Evolutionary conservation across 2,113 vertebrate species (phyloP), one percentile per base, ranked within the genome.

Genomic region (Sinocyclocheilus maitianheensis): DNA sequence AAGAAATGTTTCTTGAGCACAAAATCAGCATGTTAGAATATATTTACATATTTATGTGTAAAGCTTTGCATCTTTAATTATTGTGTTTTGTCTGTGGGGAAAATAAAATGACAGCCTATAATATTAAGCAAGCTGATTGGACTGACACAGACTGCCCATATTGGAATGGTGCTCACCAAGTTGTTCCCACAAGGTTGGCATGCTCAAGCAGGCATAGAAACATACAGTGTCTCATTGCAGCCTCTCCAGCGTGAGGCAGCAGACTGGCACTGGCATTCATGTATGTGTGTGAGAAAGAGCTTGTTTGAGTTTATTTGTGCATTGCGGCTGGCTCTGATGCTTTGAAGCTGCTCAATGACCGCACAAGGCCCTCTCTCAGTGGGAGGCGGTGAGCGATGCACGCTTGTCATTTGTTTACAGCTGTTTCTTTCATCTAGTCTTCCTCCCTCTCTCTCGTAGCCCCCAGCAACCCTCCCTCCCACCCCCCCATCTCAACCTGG

Each of bases 321-420:
- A 93, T 93, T 92, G 87, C 46, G 60, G 91, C 88, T 89, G 91
- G 90, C 91, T 90, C 74, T 90, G 90, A 88, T 86, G 63, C 92
- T 98, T 97, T 97, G 96, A 97, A 97, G 97, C 96, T 92, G 95
- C 92, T 96, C 96, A 93, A 93, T 97, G 97, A 97, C 97, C 96
- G 96, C 94, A 94, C 91, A 92, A 90, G 91, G 91, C 93, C 92
- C 90, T 89, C 89, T 89, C 90, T 69, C 79, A 53, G 87, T 60
- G 53, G 89, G 83, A 46, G 82, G 90, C 82, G 82, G 90, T 86
- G 85, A 74, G 84, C 65, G 87, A 84, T 78, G 87, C 90, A 90
- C 89, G 90, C 87, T 91, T 92, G 93, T 94, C 93, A 94, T 95
- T 95, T 94, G 94, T 94, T 92, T 94, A 94, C 94, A 95, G 94